Base-by-base conservation (phyloP, 2,797 vertebrate species). In the Caiman crocodilus region DNA sequence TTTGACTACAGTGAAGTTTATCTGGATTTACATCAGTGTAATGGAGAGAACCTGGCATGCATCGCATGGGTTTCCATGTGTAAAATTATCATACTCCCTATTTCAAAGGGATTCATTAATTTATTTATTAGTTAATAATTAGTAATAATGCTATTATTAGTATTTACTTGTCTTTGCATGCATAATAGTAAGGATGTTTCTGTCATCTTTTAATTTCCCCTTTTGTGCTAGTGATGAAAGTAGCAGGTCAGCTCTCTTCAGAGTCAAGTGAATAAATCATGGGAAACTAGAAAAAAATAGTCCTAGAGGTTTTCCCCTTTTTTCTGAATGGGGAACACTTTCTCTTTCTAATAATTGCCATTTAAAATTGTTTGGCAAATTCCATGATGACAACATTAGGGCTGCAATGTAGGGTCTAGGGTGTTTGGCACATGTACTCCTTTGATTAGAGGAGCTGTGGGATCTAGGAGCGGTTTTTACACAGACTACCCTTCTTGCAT, bases 221-320 rank as follows among this genome's bases (percentile, higher is more conserved):
- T 2, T 85, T 88, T 77, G 50, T 81, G 5, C 57, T 77, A 76
- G 1, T 4, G 65, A 18, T 32, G 4, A 8, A 77, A 88, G n/a
- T 3, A 61, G 6, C 6, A 59, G 1, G 4, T 7, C 1, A 17
- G 25, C 20, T 3, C 0, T 81, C 86, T 26, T 74, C 35, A 74
- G 84, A 86, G 28, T 2, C 26, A 9, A 63, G 26, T 74, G 74
- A 81, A 61, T 76, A n/a, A 1, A 55, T 5, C 30, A 4, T 26
- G 4, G 86, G 20, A 50, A 50, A 50, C 42, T 50, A 50, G 42
- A 50, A 5, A 61, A 74, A 94, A 87, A 75, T 55, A 30, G 1
- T 0, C 4, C 12, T 16, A 18, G 17, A 1, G 60, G 10, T 58
- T 57, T 14, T 20, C 12, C 21, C 58, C 30, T 2, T 0, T 0